phyloP scores from a whole-genome alignment of 2,797 vertebrate genomes.

The Lagorchestes hirsutus region DNA sequence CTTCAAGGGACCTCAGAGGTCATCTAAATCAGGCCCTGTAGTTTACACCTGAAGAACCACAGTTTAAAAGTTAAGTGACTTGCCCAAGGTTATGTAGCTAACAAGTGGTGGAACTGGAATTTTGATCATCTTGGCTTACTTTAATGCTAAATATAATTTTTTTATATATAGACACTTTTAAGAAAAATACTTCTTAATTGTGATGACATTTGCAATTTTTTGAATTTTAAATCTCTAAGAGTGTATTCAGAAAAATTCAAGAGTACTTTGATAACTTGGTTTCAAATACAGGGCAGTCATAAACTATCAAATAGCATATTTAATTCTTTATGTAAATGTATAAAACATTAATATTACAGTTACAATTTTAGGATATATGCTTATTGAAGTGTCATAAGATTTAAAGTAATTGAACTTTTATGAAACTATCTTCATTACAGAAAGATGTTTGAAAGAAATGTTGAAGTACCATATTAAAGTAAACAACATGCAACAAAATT shows the following conservation, averaged over 20 bases:
- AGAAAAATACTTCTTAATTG: not conserved
- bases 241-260: not conserved
- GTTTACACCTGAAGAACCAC: not conserved
- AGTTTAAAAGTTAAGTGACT: not conserved
- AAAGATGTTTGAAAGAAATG: slow-evolving; percentile 62
- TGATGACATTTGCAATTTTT: not conserved
- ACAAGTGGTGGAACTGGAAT: not conserved
- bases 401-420: slow-evolving; percentile 53
- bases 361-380: slow-evolving; percentile 25
- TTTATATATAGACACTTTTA: not conserved
- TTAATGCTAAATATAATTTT: not conserved
- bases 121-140: not conserved
- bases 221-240: not conserved
- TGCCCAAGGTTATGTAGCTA: not conserved
- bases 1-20: not conserved
- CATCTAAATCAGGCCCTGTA: not conserved
- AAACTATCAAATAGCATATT: slow-evolving; percentile 32
- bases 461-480: slow-evolving; percentile 53
- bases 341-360: slow-evolving; percentile 63
- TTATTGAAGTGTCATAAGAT: slow-evolving; percentile 52
- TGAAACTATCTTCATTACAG: slow-evolving; percentile 43
- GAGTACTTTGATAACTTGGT: not conserved
- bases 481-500: slow-evolving; percentile 47
- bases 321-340: slow-evolving; percentile 48
- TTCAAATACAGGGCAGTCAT: slow-evolving; percentile 29